Evolutionary conservation across 30 jellyfish, hydroid and myxozoan species (phyloP).

Genomic region (Chironex yamaguchii): DNA sequence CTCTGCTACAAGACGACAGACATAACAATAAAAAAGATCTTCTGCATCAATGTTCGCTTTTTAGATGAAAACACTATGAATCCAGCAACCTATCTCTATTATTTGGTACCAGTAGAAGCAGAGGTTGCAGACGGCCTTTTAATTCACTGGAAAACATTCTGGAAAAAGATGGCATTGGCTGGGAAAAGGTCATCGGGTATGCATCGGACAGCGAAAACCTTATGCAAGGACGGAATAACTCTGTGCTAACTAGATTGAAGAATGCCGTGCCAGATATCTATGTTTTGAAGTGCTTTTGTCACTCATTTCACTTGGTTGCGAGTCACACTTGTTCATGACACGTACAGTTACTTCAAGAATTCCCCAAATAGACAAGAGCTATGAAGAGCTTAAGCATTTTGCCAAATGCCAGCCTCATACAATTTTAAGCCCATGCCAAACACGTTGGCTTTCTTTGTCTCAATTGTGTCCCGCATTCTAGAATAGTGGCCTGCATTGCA

Average conservation of each 20-base stretch:
- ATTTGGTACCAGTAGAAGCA: slow-evolving; percentile 11
- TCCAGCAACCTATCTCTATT: slow-evolving; percentile 21
- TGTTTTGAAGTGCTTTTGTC: slow-evolving; percentile 38
- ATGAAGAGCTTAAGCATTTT: slow-evolving; percentile 23
- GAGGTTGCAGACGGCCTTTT: slow-evolving; percentile 51
- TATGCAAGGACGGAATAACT: slow-evolving; percentile 46
- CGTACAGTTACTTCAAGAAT: slow-evolving; percentile 7
- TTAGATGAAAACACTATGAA: background rate
- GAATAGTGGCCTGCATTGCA: no score
- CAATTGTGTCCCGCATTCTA: no score
- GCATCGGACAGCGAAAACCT: no score
- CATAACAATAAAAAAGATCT: slow-evolving; percentile 5
- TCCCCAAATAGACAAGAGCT: slow-evolving; percentile 33
- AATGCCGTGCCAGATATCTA: slow-evolving; percentile 36
- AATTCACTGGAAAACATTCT: background rate
- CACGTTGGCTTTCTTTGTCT: no score
- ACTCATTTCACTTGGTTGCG: slow-evolving; percentile 45
- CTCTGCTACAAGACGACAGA: slow-evolving; percentile 63
- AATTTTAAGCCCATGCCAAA: slow-evolving; percentile 17
- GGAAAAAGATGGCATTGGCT: slow-evolving; percentile 7
- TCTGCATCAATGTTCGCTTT: slow-evolving; percentile 18
- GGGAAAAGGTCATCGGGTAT: slow-evolving; percentile 44
- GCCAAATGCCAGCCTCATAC: slow-evolving; percentile 38
- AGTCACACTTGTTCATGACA: slow-evolving; percentile 22
- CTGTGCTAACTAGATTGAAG: slow-evolving; percentile 38